phyloP scores from a whole-genome alignment of 1,140 invertebrate genomes.

The Lutraria rhynchaena region DNA sequence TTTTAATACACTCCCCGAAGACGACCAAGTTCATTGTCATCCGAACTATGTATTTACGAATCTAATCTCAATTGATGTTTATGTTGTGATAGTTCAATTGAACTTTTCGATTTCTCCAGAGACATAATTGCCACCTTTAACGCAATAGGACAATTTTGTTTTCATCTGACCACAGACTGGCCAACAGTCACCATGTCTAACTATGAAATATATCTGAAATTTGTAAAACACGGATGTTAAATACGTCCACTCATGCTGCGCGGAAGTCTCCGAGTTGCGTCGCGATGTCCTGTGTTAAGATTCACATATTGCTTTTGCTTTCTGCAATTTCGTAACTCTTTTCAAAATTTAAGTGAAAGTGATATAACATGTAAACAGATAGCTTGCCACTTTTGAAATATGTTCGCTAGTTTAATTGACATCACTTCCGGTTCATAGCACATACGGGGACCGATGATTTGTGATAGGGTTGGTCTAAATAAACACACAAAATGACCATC shows the following conservation, averaged over 20 bases:
- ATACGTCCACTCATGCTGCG: constrained; percentile 16
- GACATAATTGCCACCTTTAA: constrained; percentile 40
- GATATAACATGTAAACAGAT: constrained; percentile 41
- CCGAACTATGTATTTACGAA: constrained; percentile 22
- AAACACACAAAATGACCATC: constrained; percentile 26
- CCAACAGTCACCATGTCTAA: constrained; percentile 5
- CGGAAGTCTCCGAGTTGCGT: not conserved
- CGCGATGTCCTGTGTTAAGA: constrained; percentile 20
- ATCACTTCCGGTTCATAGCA: constrained; percentile 47
- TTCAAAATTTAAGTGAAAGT: constrained; percentile 48
- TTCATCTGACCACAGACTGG: constrained; percentile 23
- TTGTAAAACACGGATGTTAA: constrained; percentile 45
- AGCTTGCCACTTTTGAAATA: constrained; percentile 43
- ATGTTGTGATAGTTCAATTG: constrained; percentile 5
- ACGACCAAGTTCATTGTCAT: constrained; percentile 23
- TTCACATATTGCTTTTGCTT: constrained; percentile 3
- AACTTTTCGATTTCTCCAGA: constrained; percentile 7
- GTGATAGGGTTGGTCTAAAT: constrained; percentile 29
- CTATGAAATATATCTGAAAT: constrained; percentile 32
- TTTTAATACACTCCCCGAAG: constrained; percentile 39
- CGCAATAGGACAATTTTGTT: constrained; percentile 20
- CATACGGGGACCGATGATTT: constrained; percentile 45
- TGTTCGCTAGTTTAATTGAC: constrained; percentile 42
- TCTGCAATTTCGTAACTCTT: constrained; percentile 3
- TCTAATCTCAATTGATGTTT: constrained; percentile 29